Base-by-base conservation (phyloP, 2,113 vertebrate genomes). In the Mesoclemmys tuberculata region DNA sequence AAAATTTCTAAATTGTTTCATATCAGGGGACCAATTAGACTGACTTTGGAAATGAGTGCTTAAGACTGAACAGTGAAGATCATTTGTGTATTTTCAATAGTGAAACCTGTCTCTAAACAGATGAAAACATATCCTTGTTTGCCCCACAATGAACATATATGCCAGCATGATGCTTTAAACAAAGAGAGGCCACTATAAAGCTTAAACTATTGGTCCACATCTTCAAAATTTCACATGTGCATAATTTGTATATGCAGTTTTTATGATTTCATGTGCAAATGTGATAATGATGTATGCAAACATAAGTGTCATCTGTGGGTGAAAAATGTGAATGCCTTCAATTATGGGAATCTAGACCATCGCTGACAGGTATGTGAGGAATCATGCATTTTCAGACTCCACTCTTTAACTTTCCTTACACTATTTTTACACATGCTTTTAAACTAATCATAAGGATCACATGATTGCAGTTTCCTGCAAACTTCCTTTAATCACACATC, bases 401-500 rank as follows among this genome's bases (percentile, higher is more conserved):
- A n/a, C 11, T 77, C 22, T 90, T 10, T 52, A 75, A 35, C 31
- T 88, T 56, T 80, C 22, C 85, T 55, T 55, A 52, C 18, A 2
- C 55, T 96, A 93, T 93, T 96, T 97, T 96, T 90, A 92, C 75
- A 82, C 96, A 46, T 86, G n/a, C 26, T 80, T 90, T 97, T 92
- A 90, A 93, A 96, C 52, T 14, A 58, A 78, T 94, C 54, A n/a
- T 71, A 38, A 56, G 49, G 92, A 52, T 87, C 88, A 93, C 0
- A 7, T 90, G 92, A 84, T 56, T 75, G 44, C 48, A 4, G 27
- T 90, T 98, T 98, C 96, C 95, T 96, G 93, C 91, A 82, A 52
- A 55, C 51, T 97, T 97, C 94, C 96, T 98, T 85, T 97, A 85
- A 87, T 96, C 44, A 46, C 51, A 96, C 51, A 93, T 96, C 90